Base-by-base conservation (phyloP, 2,113 vertebrate species). In the Rousettus leschenaultii region DNA sequence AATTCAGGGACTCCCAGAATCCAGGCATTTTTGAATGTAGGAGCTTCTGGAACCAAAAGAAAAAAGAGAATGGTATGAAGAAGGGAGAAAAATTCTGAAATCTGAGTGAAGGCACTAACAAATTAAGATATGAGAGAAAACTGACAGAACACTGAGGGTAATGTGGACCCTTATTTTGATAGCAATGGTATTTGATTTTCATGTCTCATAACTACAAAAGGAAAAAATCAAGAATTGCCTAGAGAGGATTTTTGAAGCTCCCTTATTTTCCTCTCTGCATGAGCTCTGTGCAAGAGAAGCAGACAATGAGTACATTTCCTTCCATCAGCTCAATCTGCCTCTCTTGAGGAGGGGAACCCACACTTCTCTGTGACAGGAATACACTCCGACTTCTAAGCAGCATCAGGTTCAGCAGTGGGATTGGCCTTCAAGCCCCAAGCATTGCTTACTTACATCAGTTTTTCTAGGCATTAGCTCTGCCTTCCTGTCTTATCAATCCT, bases 161-260 rank as follows among this genome's bases (percentile, higher is more conserved):
- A 93, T 86, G 18, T 7, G 93, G 33, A 18, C 74, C n/a, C n/a
- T 86, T 86, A 92, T 79, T 96, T 82, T 74, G 91, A 96, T 35
- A 88, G 21, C 30, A 55, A 73, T 48, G 26, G 48, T 38, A 57
- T 95, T 78, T 80, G 63, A 87, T 84, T 91, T 95, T 89, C 82
- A 61, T 45, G 48, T 95, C 78, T 94, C 68, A 40, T 83, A 89
- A 93, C 68, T 38, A 74, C 16, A 65, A 66, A 94, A 84, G 91
- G 65, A 85, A 73, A 65, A 73, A 89, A 59, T 86, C 83, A 74
- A 75, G 35, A 95, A 82, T 61, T 70, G 43, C 78, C 86, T 80
- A 45, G 38, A 65, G 53, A 95, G 45, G 53, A 24, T 59, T 91
- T 93, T 73, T 73, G 40, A 91, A 90, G 68, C 65, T 78, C 33